These are phyloP conservation scores for Blastomussa wellsi DNA, from an alignment of 92 coral and sea anemone genomes.

Conservation along the genomic window DNA sequence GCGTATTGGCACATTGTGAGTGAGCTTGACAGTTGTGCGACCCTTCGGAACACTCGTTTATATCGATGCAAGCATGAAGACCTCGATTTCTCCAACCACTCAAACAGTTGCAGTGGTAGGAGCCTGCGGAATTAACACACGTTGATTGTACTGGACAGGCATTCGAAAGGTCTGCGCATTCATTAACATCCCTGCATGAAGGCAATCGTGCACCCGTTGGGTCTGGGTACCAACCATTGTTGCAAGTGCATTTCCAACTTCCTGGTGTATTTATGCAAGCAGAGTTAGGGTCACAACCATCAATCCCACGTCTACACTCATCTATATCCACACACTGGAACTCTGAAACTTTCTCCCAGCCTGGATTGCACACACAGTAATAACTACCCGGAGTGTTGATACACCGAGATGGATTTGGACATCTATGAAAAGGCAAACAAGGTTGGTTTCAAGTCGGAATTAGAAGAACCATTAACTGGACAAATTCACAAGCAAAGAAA, in stretches of 20 bases:
- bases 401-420: slow-evolving; percentile 59
- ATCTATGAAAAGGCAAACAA: slow-evolving; percentile 27
- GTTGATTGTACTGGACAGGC: slow-evolving; percentile 53
- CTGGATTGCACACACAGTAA: slow-evolving; percentile 59
- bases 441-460: neutral
- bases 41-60: slow-evolving; percentile 47
- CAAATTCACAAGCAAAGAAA: too few relatives aligned
- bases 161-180: slow-evolving; percentile 50
- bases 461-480: neutral
- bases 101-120: slow-evolving; percentile 53
- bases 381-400: slow-evolving; percentile 65
- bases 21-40: slow-evolving; percentile 42
- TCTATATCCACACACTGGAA: slow-evolving; percentile 61
- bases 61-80: slow-evolving; percentile 44
- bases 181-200: slow-evolving; percentile 44
- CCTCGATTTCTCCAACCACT: slow-evolving; percentile 56
- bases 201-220: slow-evolving; percentile 53
- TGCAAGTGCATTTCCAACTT: slow-evolving; percentile 87
- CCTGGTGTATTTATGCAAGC: slow-evolving; percentile 86
- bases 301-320: slow-evolving; percentile 76
- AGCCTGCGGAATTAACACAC: slow-evolving; percentile 57
- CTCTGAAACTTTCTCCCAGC: slow-evolving; percentile 56
- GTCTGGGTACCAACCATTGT: slow-evolving; percentile 69
- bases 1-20: slow-evolving; percentile 44
- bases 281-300: slow-evolving; percentile 63